Percentiles rank a stretch among this genome's conserved stretches.
phyloP scores from a whole-genome alignment of 2,888 invertebrate species.

The Rotaria sp. region DNA sequence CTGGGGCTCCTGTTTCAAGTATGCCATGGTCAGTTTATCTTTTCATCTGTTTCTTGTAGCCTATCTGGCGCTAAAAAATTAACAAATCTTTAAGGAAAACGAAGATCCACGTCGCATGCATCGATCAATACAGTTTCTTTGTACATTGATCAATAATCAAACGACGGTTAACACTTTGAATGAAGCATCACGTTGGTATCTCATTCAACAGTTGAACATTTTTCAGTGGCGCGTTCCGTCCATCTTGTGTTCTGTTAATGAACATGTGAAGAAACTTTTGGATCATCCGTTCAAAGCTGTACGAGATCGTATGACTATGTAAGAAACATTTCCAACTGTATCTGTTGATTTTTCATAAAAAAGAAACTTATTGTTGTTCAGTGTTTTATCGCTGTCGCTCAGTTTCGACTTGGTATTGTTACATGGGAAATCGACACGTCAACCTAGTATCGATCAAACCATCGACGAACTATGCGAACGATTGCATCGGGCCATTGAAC shows the following conservation, averaged over 20 bases:
- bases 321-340: neutral
- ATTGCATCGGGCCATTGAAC: neutral
- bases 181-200: neutral
- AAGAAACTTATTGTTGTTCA: neutral
- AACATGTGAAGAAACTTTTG: neutral
- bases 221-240: slow-evolving; percentile 28
- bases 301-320: neutral
- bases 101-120: slow-evolving; percentile 39
- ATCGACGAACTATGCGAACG: neutral
- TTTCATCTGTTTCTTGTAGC: too few species aligned
- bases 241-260: neutral
- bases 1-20: neutral
- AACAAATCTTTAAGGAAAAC: neutral
- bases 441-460: neutral
- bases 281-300: neutral
- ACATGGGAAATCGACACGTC: neutral
- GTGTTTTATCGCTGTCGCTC: neutral
- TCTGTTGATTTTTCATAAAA: neutral
- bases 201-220: slow-evolving; percentile 22
- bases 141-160: neutral
- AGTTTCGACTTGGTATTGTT: neutral
- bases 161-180: neutral
- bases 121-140: neutral
- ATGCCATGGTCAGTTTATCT: neutral
- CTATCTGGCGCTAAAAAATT: neutral